These are phyloP conservation scores for Brachionus paranguensis DNA, from an alignment of 1,140 invertebrate genomes.

Conservation along the genomic window DNA sequence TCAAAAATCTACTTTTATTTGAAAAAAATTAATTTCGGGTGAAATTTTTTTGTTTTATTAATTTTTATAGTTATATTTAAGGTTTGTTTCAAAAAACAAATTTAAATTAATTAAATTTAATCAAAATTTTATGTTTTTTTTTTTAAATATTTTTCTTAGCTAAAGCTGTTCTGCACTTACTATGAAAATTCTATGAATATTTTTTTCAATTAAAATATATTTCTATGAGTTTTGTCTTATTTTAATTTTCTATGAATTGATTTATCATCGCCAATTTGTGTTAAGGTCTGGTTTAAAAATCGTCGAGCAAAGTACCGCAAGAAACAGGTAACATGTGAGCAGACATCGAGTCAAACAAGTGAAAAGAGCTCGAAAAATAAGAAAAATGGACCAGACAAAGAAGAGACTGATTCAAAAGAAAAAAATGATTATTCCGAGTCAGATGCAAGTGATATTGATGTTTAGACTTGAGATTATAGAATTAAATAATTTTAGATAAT, in stretches of 20 bases:
- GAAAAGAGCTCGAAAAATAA: not conserved
- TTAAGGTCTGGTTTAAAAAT: constrained; percentile 43
- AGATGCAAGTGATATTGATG: constrained; percentile 16
- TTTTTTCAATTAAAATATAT: too few relatives aligned
- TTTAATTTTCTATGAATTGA: not conserved
- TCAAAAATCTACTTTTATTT: too few relatives aligned
- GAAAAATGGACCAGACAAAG: not conserved
- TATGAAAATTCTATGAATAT: too few relatives aligned
- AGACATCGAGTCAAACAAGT: not conserved
- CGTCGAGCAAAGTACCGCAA: constrained; percentile 42
- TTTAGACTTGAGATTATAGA: not conserved
- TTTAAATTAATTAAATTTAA: too few relatives aligned
- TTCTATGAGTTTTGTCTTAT: not conserved
- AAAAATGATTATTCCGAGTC: not conserved
- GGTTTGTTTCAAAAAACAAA: too few relatives aligned
- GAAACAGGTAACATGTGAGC: constrained; percentile 4
- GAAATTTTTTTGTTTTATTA: too few relatives aligned
- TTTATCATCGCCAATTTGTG: not conserved
- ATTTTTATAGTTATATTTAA: too few relatives aligned
- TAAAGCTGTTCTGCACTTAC: too few relatives aligned
- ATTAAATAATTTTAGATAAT: not conserved
- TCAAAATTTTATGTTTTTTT: too few relatives aligned
- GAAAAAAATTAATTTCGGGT: too few relatives aligned
- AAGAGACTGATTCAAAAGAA: not conserved
- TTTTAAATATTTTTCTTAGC: too few relatives aligned